A percentile compares a stretch with the other conserved stretches of the same genome.
Evolutionary conservation across 2,113 vertebrate species (phyloP).

Genomic region (Psittacara wagleri): DNA sequence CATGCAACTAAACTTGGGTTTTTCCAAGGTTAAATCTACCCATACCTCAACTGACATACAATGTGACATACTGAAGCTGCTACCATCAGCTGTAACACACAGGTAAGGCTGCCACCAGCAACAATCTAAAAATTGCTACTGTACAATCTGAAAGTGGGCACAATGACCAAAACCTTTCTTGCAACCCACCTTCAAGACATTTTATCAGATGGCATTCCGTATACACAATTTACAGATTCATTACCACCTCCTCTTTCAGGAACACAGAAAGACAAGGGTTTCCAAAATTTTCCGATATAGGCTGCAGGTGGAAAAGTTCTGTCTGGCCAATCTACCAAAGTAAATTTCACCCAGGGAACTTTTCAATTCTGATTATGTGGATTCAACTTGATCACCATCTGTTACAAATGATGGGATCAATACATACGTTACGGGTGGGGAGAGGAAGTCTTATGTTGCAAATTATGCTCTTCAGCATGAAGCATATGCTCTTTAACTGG

Average conservation of each 20-base stretch:
- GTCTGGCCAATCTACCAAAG: not conserved
- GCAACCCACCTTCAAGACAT: not conserved
- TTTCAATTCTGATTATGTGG: not conserved
- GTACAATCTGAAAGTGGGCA: not conserved
- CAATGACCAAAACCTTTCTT: not conserved
- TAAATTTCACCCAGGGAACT: not conserved
- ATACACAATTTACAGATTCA: not conserved
- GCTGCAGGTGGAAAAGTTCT: not conserved
- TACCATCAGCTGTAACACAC: not conserved
- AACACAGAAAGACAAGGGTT: not conserved
- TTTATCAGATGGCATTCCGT: not conserved
- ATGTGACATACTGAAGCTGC: not conserved
- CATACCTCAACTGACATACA: not conserved
- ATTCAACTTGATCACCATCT: not conserved
- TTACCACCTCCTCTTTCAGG: not conserved
- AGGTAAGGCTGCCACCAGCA: not conserved
- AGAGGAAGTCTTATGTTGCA: not conserved
- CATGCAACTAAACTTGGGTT: not conserved
- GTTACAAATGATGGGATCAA: not conserved
- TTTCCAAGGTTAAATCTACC: not conserved
- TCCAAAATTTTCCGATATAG: not conserved
- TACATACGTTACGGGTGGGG: rapidly evolving
- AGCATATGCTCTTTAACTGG: not conserved
- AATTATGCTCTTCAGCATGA: not conserved
- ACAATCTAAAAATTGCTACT: not conserved